Percentiles rank a stretch among this genome's conserved stretches.
Conservation (phyloP, 2,888 invertebrate genomes). For the Plusia festucae region DNA sequence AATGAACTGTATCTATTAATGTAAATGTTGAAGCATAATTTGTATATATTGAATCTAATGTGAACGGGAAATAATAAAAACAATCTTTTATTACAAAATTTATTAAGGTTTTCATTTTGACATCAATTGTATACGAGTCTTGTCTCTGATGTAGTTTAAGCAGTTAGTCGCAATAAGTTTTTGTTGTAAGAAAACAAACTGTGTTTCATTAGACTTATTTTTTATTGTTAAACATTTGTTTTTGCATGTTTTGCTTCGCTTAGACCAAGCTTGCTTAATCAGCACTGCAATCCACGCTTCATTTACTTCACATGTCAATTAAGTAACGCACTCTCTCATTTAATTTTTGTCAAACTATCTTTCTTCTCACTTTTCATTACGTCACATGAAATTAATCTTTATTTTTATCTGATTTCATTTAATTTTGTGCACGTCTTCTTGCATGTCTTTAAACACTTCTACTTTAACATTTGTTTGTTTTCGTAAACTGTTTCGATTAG, state of each 20-base stretch:
- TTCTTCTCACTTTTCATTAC: conserved; percentile 45
- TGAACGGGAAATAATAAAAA: conserved; percentile 84
- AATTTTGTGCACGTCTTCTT: conserved; percentile 82
- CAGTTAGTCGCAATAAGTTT: conserved; percentile 72
- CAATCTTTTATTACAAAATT: conserved; percentile 86
- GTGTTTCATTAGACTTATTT: conserved; percentile 63
- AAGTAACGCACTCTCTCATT: conserved; percentile 45
- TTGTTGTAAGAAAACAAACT: conserved; percentile 69
- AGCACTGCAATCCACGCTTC: conserved; percentile 64
- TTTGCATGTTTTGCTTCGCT: conserved; percentile 77
- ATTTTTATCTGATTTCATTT: conserved; percentile 82
- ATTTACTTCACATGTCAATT: conserved; percentile 52
- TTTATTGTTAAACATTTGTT: conserved; percentile 63
- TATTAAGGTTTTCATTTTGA: conserved; percentile 80
- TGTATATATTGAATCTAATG: conserved; percentile 88
- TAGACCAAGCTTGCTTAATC: conserved; percentile 66
- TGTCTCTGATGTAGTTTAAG: conserved; percentile 83
- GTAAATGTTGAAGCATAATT: conserved; percentile 87
- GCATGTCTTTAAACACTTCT: conserved; percentile 47
- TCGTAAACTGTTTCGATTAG: conserved; percentile 41
- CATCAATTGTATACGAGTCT: conserved; percentile 72
- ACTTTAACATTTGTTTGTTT: conserved; percentile 56
- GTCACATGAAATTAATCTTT: conserved; percentile 54
- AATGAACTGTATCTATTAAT: conserved; percentile 81
- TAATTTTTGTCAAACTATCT: conserved; percentile 41